phyloP scores from a whole-genome alignment of 2,113 vertebrate species.

The Phalacrocorax brasilianus region DNA sequence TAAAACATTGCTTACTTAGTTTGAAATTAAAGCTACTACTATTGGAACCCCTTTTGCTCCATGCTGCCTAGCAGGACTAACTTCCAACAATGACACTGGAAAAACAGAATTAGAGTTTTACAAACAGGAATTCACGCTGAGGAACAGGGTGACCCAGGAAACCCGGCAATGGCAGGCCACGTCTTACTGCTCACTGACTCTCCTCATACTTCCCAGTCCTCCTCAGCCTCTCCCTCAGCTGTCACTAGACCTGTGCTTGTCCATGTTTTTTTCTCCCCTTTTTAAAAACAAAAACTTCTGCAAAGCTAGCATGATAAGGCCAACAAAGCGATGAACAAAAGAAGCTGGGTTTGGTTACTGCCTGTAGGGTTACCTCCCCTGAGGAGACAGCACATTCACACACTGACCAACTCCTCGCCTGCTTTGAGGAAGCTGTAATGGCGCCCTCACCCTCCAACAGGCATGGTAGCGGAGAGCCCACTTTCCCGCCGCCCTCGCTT shows the following conservation, averaged over 20 bases:
- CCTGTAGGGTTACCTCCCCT: fast-evolving
- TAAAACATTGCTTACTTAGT: background rate
- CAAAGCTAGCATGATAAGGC: background rate
- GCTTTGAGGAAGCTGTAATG: fast-evolving
- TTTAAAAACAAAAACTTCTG: background rate
- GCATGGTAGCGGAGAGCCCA: fast-evolving
- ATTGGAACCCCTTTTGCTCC: background rate
- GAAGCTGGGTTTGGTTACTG: fast-evolving
- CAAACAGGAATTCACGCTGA: fast-evolving
- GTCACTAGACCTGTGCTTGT: fast-evolving
- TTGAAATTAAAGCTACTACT: background rate
- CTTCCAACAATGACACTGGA: fast-evolving
- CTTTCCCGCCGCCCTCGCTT: background rate
- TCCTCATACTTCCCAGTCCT: fast-evolving
- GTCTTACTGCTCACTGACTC: fast-evolving
- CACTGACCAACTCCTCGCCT: fast-evolving
- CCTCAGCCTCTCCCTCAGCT: background rate
- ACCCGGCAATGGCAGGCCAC: fast-evolving
- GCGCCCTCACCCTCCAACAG: fast-evolving
- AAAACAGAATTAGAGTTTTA: background rate
- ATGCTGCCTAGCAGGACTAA: background rate
- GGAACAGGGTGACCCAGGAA: background rate
- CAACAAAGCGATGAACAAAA: fast-evolving
- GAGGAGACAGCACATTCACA: fast-evolving
- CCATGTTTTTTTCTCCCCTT: background rate